Evolutionary conservation across 2,797 vertebrate genomes (phyloP).

Genomic region (Acrossocheilus wenchowensis): DNA sequence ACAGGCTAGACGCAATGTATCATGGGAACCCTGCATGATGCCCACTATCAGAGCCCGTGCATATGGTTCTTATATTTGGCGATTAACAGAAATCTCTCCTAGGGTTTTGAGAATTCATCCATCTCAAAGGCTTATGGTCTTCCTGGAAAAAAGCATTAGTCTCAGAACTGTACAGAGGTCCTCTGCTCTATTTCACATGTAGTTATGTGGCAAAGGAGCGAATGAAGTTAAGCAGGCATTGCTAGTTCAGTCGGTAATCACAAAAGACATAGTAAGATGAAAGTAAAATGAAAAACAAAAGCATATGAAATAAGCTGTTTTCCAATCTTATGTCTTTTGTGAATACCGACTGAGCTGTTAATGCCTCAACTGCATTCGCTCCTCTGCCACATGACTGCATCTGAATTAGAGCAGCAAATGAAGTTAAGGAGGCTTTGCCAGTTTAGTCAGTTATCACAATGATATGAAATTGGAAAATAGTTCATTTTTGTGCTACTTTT

Average conservation of each 20-base stretch:
- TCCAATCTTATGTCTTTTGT: background rate
- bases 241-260: background rate
- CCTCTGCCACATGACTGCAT: background rate
- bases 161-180: background rate
- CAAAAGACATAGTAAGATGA: background rate
- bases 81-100: slow-evolving; percentile 34
- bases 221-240: background rate
- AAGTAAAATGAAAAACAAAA: background rate
- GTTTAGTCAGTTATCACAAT: background rate
- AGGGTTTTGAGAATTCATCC: slow-evolving; percentile 21
- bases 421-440: background rate
- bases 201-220: background rate
- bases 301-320: background rate
- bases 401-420: background rate
- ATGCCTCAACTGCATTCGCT: background rate
- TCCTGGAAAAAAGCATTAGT: slow-evolving; percentile 36
- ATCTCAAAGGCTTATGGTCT: slow-evolving; percentile 6
- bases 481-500: background rate
- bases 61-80: slow-evolving; percentile 53
- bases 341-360: background rate
- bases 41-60: slow-evolving; percentile 52
- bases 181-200: background rate
- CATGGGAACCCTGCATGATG: slow-evolving; percentile 40
- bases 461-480: background rate
- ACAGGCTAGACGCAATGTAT: slow-evolving; percentile 12